Base-by-base conservation (phyloP, 2,797 vertebrate genomes). In the Karalla daura region DNA sequence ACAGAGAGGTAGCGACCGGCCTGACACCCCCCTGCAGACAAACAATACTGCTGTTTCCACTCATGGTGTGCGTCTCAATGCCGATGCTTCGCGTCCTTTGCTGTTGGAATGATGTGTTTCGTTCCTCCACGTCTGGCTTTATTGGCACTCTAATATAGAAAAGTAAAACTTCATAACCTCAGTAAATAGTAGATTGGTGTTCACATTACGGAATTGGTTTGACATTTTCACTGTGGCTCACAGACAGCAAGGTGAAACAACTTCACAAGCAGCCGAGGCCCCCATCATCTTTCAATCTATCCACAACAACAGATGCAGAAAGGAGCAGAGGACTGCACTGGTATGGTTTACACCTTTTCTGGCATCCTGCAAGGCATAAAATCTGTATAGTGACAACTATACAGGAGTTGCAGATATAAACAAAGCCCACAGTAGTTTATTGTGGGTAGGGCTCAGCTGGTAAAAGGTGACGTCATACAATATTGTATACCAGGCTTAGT, bases 131-230 rank as follows among this genome's bases (percentile, higher is more conserved):
- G 18, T 40, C 66, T 66, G 49, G 20, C 6, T 78, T 70, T 47
- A 50, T 41, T 59, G 61, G 66, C 44, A 44, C 55, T 37, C 52
- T 56, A 18, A 70, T 44, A 39, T 1, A 36, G 60, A 30, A 67
- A 78, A 78, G 51, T 75, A 46, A 77, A 85, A 76, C 61, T 71
- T 74, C 33, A 78, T 50, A 67, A 60, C 27, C 54, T 41, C 63
- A 46, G 32, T 64, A 69, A 83, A 41, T 63, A 40, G 60, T 41
- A 39, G 36, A 50, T 67, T 50, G 1, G 5, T 7, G 1, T 55
- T 70, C 18, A 27, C 9, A 17, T 71, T 37, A 50, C 9, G 6
- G 50, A 25, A 71, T 39, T 20, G 24, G 15, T 62, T 28, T 63
- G 65, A 66, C 44, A 64, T 82, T 81, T 85, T 75, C 36, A 40